Evolutionary conservation across 2,797 vertebrate genomes (phyloP), one percentile per base, ranked within the genome.

Genomic region (Anguilla marmorata): DNA sequence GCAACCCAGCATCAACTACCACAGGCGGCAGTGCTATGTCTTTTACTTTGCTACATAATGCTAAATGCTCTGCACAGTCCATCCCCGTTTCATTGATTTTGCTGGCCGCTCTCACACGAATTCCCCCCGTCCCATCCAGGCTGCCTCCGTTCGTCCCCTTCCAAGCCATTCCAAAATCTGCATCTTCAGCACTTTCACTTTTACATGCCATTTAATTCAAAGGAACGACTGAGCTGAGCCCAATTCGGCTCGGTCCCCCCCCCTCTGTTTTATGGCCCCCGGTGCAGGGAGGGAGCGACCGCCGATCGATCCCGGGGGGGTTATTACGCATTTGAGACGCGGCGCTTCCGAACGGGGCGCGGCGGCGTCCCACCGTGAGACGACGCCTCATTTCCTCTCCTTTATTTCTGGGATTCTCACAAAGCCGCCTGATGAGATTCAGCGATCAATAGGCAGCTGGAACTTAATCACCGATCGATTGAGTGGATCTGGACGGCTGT

Each of bases 391-490:
- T 79, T 24, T 21, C 72, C 52, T 41, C 33, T 19, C 45, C 50
- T 16, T 83, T 60, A 56, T 8, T 58, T 48, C 24, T 37, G 2
- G 1, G 37, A 16, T 14, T 41, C 19, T 84, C 9, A 33, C 48
- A 84, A 89, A 86, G 63, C 60, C 27, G 33, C 27, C 41, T 12
- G 27, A 19, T 16, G 56, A 60, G 41, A 86, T 63, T 52, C 48
- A 7, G 24, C 50, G 19, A 90, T 92, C 93, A 90, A 92, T 93
- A 89, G 16, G 79, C 85, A 89, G 89, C 89, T 86, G 91, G 86
- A 89, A 45, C 85, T 86, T 92, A 89, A 93, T 92, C 92, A 91
- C 89, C 89, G 87, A 93, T 91, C 91, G 91, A 91, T n/a, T 21
- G 21, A 37, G 84, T 50, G 33, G 30, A 56, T 60, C 84, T 41